Base-by-base conservation (phyloP, 2,888 invertebrate species). In the Sipha maydis region DNA sequence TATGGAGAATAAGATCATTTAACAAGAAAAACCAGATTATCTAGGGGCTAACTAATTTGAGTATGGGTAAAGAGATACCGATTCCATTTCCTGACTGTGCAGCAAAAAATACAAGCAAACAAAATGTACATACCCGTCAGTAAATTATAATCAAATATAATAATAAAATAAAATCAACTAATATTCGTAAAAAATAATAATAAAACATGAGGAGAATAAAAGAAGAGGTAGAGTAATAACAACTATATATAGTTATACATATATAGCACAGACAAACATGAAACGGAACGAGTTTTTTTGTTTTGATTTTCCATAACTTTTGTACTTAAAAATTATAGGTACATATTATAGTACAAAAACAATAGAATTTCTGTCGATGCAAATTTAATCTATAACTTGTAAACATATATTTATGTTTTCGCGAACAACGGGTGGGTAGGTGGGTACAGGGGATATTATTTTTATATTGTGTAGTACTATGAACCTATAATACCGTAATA, bases 91-190 rank as follows among this genome's bases (percentile, higher is more conserved):
- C 14, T 76, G 41, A 21, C n/a, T 5, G 41, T 25, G 25, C n/a
- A 8, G 41, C 28, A 9, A 54, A 14, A n/a, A 25, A 3, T 8
- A 61, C 48, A 28, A 19, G 31, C 73, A n/a, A 83, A n/a, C 48
- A 17, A 84, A 84, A 84, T 84, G 83, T n/a, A n/a, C n/a, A n/a
- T n/a, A n/a, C 75, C 83, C 61, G n/a, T 73, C 75, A 61, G 34
- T 73, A 61, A 73, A 69, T 71, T 9, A 80, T 38, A 67, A 25
- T 31, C 11, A 69, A 34, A 38, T 38, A 83, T 56, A 56, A 83
- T 54, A 61, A 76, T 76, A 75, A 76, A 28, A 82, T 82, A 41
- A 41, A 41, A 69, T 77, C 77, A 25, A 79, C 77, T 77, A 54
- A 78, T 71, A 28, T 48, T 76, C 17, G 17, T 56, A 56, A 56